These are phyloP conservation scores for Microchrysa polita DNA, from an alignment of 2,888 invertebrate genomes.

Conservation along the genomic window DNA sequence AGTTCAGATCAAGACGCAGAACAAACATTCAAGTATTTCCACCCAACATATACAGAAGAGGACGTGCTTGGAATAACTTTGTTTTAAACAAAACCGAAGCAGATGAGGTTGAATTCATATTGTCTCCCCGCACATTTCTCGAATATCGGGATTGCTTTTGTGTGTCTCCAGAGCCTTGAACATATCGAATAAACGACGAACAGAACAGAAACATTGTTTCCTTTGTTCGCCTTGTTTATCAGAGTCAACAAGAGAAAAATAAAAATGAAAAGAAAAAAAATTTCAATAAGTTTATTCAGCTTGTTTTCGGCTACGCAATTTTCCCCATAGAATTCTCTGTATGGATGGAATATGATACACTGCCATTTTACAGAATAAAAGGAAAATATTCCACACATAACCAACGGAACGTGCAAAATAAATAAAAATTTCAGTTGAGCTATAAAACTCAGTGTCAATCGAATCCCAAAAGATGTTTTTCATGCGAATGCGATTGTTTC, in stretches of 20 bases:
- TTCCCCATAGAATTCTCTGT: neutral
- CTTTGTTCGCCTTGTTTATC: neutral
- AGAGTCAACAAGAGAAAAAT: neutral
- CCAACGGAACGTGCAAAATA: neutral
- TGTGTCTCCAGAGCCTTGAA: neutral
- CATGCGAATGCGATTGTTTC: neutral
- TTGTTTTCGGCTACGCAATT: neutral
- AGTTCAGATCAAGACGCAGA: neutral
- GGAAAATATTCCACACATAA: too few species aligned
- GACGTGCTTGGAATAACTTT: neutral
- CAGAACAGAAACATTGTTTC: neutral
- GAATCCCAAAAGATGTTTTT: slow-evolving; percentile 8
- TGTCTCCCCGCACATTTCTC: neutral
- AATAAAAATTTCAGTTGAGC: neutral
- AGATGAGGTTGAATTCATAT: neutral
- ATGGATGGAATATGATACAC: too few species aligned
- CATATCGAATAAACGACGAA: neutral
- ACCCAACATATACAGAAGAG: neutral
- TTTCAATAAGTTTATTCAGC: slow-evolving; percentile 4
- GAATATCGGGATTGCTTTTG: neutral
- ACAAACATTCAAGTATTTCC: slow-evolving; percentile 1
- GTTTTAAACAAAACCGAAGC: neutral
- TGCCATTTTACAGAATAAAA: too few species aligned
- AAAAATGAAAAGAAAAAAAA: neutral
- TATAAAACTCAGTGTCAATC: slow-evolving; percentile 5